Conservation (phyloP, 2,113 vertebrate genomes). For the Emydura subglobosa region DNA sequence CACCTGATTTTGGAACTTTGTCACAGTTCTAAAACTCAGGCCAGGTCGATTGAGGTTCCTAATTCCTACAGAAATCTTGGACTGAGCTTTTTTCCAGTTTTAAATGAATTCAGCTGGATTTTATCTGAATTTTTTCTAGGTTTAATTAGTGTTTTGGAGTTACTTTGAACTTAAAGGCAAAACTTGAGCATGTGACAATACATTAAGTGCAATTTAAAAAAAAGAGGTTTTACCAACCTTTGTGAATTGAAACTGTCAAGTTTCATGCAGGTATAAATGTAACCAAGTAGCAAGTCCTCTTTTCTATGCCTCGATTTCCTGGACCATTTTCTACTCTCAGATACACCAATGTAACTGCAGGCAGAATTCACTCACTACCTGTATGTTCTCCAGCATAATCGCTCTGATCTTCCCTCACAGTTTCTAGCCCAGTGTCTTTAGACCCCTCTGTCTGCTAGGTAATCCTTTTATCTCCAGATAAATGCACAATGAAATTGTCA, state of each 20-base stretch:
- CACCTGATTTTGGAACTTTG: not conserved
- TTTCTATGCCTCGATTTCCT: not conserved
- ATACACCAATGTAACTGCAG: not conserved
- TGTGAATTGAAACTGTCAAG: not conserved
- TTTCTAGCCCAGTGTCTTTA: not conserved
- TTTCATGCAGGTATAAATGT: not conserved
- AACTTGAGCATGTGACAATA: not conserved
- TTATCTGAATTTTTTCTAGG: not conserved
- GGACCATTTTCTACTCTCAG: not conserved
- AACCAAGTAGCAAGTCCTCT: not conserved
- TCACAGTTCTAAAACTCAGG: not conserved
- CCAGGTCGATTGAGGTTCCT: not conserved
- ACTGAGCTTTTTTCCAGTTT: not conserved
- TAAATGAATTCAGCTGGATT: not conserved
- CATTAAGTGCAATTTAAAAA: not conserved
- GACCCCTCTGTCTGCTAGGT: not conserved
- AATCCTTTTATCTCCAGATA: accelerated
- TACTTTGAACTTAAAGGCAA: not conserved
- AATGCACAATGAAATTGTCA: not conserved
- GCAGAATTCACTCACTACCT: not conserved
- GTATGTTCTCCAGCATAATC: not conserved
- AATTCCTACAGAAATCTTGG: not conserved
- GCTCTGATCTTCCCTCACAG: not conserved
- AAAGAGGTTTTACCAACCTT: not conserved
- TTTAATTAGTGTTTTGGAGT: not conserved